phyloP scores from a whole-genome alignment of 2,888 invertebrate species.

The Belgica antarctica region DNA sequence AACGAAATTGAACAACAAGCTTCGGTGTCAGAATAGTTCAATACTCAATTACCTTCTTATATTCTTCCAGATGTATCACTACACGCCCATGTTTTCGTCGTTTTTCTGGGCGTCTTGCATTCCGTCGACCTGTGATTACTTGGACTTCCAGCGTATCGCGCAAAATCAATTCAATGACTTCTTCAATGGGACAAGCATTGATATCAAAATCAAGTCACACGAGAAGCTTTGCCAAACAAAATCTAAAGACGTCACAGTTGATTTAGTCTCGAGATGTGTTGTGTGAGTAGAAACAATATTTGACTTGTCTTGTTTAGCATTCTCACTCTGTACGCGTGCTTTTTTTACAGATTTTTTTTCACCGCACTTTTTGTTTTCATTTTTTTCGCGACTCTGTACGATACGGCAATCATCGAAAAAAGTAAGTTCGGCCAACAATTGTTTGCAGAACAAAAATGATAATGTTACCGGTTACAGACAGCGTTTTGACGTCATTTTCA shows the following conservation, averaged over 20 bases:
- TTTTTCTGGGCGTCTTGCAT: constrained; percentile 69
- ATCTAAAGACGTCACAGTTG: constrained; percentile 48
- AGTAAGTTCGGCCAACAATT: not conserved
- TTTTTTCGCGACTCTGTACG: not conserved
- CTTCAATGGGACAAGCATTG: constrained; percentile 58
- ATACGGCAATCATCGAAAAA: constrained; percentile 44
- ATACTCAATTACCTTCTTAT: no score
- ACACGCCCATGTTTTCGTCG: constrained; percentile 65
- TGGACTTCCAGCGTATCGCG: constrained; percentile 62
- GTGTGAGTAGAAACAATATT: constrained; percentile 52
- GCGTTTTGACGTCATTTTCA: constrained; percentile 60
- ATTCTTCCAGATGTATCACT: constrained; percentile 63
- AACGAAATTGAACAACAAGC: no score
- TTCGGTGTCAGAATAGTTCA: no score
- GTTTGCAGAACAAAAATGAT: not conserved
- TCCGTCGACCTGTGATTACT: constrained; percentile 60
- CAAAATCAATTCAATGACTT: constrained; percentile 56
- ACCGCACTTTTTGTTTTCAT: not conserved
- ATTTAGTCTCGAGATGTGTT: constrained; percentile 56
- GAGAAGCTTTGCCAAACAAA: constrained; percentile 63
- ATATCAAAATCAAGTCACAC: constrained; percentile 60
- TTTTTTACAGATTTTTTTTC: not conserved
- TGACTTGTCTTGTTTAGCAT: not conserved
- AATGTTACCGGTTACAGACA: not conserved
- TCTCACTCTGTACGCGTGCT: not conserved